Evolutionary conservation across 2,888 invertebrate species (phyloP).

Genomic region (Lordiphosa andalusiaca): DNA sequence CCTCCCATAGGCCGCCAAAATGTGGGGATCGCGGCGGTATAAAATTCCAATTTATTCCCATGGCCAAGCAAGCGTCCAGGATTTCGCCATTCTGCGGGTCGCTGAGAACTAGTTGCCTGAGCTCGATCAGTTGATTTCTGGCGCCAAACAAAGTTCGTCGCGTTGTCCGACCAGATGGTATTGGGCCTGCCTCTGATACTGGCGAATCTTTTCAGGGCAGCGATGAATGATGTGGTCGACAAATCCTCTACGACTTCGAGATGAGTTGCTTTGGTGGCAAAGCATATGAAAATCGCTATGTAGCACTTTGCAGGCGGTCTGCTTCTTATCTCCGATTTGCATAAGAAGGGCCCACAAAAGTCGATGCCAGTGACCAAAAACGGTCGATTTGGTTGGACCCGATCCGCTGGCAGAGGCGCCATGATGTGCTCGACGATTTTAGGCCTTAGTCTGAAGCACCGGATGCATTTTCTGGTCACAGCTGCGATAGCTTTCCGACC

Average conservation of each 20-base stretch:
- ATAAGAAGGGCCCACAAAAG: conserved; percentile 17
- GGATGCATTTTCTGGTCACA: too few relatives aligned
- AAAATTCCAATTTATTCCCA: too few relatives aligned
- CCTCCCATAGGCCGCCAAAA: too few relatives aligned
- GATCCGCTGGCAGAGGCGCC: too few relatives aligned
- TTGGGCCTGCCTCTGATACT: conserved; percentile 2
- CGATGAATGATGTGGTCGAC: conserved; percentile 17
- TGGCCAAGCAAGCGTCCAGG: conserved; percentile 1
- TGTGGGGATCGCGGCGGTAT: too few relatives aligned
- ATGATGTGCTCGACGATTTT: too few relatives aligned
- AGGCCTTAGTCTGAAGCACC: too few relatives aligned
- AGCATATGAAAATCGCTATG: conserved; percentile 16
- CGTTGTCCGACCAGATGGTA: conserved; percentile 14
- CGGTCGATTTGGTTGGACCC: too few relatives aligned
- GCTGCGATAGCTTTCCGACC: too few relatives aligned
- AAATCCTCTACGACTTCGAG: conserved; percentile 16
- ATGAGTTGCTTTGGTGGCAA: conserved; percentile 20
- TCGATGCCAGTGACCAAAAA: conserved; percentile 1
- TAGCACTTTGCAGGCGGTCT: conserved; percentile 14
- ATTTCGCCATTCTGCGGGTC: conserved; percentile 8
- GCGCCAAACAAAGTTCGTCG: conserved; percentile 21
- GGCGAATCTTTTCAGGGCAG: conserved; percentile 18
- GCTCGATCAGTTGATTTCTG: conserved; percentile 8
- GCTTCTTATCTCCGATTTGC: conserved; percentile 13
- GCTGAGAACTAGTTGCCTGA: conserved; percentile 6